phyloP scores from a whole-genome alignment of 2,888 invertebrate genomes.

The Tetheella fluctuosa region DNA sequence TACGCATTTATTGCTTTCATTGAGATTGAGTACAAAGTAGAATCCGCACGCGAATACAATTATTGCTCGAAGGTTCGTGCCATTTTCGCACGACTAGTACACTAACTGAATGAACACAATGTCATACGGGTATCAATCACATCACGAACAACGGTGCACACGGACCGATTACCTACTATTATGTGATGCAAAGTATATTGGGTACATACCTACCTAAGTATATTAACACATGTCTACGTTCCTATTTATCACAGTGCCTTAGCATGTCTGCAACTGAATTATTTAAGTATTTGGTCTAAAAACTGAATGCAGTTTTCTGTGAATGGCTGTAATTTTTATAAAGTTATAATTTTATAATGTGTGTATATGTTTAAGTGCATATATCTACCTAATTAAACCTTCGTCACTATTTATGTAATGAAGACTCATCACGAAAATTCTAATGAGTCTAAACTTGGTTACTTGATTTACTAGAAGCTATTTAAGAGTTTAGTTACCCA shows the following conservation, averaged over 20 bases:
- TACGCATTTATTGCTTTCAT: not conserved
- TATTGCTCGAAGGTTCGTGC: constrained; percentile 7
- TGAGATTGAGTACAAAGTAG: constrained; percentile 1
- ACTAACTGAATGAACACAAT: constrained; percentile 1
- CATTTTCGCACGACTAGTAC: not conserved
- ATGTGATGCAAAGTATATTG: not conserved
- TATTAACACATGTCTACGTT: not conserved
- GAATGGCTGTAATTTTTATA: no score
- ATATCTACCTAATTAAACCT: no score
- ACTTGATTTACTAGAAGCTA: no score
- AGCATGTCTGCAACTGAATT: not conserved
- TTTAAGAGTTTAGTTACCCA: no score
- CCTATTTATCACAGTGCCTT: not conserved
- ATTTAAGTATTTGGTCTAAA: no score
- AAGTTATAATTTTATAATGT: no score
- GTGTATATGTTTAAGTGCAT: no score
- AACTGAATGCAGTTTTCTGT: no score
- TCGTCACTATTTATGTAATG: no score
- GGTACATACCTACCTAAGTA: no score
- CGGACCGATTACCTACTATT: not conserved
- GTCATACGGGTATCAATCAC: not conserved
- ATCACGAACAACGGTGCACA: not conserved
- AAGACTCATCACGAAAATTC: no score
- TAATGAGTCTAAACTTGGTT: no score
- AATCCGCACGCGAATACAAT: not conserved